phyloP scores from a whole-genome alignment of 2,113 vertebrate genomes.

The Thunnus thynnus region DNA sequence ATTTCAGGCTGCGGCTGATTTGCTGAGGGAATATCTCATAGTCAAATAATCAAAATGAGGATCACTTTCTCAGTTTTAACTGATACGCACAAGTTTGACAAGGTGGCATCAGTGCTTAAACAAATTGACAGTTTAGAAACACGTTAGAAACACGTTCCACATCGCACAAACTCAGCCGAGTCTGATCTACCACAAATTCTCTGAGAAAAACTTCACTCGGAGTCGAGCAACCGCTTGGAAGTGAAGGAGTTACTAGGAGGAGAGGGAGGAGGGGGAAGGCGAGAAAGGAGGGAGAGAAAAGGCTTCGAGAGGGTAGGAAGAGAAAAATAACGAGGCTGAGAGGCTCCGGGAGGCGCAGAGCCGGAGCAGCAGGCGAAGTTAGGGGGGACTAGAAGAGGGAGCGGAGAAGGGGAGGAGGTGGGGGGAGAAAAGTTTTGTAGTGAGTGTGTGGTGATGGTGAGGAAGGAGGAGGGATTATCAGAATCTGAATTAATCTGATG shows the following conservation, averaged over 20 bases:
- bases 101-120: constrained; percentile 1
- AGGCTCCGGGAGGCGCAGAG: constrained; percentile 50
- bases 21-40: background rate
- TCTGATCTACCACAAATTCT: constrained; percentile 45
- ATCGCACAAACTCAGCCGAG: constrained; percentile 27
- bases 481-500: constrained; percentile 91
- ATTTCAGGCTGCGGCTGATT: too few species aligned
- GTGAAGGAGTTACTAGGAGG: constrained; percentile 68
- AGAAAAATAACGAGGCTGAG: constrained; percentile 67
- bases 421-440: constrained; percentile 77
- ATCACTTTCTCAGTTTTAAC: background rate
- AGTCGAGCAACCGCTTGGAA: constrained; percentile 40
- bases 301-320: constrained; percentile 42
- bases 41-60: background rate
- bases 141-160: background rate
- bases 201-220: constrained; percentile 50
- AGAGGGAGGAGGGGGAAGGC: constrained; percentile 34
- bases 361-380: constrained; percentile 68
- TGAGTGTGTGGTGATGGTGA: constrained; percentile 76
- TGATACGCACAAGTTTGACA: constrained; percentile 6
- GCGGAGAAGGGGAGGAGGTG: constrained; percentile 18
- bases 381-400: constrained; percentile 50
- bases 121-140: constrained; percentile 34
- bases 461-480: constrained; percentile 86
- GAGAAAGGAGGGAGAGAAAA: constrained; percentile 59